Evolutionary conservation across 2,797 vertebrate genomes (phyloP).

Genomic region (Nyctibius grandis): DNA sequence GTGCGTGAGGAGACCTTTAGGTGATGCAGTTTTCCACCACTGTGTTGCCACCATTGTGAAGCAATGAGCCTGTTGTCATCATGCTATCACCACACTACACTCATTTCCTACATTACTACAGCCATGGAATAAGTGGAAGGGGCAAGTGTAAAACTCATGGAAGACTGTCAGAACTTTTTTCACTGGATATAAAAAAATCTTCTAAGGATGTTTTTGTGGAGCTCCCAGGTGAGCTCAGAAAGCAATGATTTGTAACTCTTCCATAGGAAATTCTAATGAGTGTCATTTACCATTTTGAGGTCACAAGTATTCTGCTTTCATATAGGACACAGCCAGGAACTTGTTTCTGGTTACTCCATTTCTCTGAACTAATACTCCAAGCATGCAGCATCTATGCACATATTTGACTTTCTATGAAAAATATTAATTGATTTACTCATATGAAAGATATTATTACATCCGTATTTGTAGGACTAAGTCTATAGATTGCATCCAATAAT

Average conservation of each 20-base stretch:
- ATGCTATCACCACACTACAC: accelerated
- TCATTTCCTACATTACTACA: not conserved
- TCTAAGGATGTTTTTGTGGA: not conserved
- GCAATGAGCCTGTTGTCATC: not conserved
- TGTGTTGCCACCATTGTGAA: not conserved
- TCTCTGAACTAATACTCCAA: not conserved
- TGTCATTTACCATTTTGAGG: not conserved
- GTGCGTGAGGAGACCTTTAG: not conserved
- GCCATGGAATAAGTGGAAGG: not conserved
- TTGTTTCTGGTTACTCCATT: not conserved
- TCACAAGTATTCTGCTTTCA: not conserved
- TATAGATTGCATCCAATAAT: not conserved
- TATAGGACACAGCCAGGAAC: not conserved
- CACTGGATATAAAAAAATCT: not conserved
- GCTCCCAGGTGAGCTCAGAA: not conserved
- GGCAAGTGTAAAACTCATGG: not conserved
- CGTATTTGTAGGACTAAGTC: not conserved
- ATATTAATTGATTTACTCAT: not conserved
- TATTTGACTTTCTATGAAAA: not conserved
- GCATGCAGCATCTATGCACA: not conserved
- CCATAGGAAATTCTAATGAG: not conserved
- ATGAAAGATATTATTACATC: not conserved
- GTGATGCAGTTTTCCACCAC: not conserved
- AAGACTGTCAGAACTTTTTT: not conserved
- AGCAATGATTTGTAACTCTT: not conserved